Evolutionary conservation across 2,888 invertebrate genomes (phyloP).

Genomic region (Alloscopus bannaensis): DNA sequence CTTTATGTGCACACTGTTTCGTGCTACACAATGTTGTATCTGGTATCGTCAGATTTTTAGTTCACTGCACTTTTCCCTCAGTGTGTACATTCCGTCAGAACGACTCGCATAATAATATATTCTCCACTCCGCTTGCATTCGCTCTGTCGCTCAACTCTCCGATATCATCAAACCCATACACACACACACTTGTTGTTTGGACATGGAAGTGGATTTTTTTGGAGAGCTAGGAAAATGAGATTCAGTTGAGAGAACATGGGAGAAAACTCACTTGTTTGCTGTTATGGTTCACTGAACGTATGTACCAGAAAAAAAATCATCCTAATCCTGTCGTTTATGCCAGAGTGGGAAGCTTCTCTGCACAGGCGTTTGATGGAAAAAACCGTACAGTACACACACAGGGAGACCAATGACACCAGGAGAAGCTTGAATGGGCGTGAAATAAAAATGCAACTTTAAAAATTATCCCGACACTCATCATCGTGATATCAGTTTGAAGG

Average conservation of each 20-base stretch:
- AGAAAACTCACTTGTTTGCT: not conserved
- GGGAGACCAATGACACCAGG: too few species aligned
- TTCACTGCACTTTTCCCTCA: conserved; percentile 56
- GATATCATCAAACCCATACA: conserved; percentile 13
- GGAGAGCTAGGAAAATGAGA: not conserved
- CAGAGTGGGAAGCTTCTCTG: too few species aligned
- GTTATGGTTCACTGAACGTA: not conserved
- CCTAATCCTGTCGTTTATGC: too few species aligned
- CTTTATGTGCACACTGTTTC: not conserved
- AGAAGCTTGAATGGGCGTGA: too few species aligned
- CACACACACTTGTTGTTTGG: not conserved
- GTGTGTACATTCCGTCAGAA: conserved; percentile 14
- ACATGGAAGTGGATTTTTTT: conserved; percentile 4
- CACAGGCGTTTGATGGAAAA: too few species aligned
- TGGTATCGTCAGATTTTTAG: conserved; percentile 46
- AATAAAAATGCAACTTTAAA: too few species aligned
- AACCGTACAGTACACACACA: too few species aligned
- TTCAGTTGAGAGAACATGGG: not conserved
- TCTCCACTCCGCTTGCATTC: not conserved
- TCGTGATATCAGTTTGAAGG: too few species aligned
- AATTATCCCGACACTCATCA: too few species aligned
- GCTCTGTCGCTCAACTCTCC: conserved; percentile 7
- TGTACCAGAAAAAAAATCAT: too few species aligned
- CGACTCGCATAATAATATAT: not conserved
- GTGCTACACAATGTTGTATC: conserved; percentile 12